Percentiles rank a stretch among this genome's conserved stretches.
These are phyloP conservation scores for Scaptomyza caliginosa DNA, from an alignment of 2,888 invertebrate species.

Conservation along the genomic window DNA sequence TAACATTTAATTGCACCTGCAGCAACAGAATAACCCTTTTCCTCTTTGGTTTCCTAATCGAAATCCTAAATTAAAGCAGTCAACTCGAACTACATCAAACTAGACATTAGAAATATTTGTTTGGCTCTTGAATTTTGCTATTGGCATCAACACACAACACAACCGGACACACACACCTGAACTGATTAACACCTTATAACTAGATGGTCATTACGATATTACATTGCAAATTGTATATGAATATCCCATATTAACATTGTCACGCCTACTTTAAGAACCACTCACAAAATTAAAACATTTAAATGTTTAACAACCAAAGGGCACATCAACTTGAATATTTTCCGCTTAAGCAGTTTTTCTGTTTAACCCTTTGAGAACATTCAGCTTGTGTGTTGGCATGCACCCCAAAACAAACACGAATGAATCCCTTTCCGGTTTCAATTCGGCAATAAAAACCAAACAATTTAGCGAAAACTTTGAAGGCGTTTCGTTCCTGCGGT, in stretches of 20 bases:
- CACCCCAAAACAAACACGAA: constrained; percentile 25
- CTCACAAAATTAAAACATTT: constrained; percentile 36
- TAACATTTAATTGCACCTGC: constrained; percentile 74
- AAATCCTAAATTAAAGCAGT: constrained; percentile 40
- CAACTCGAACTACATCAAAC: background rate
- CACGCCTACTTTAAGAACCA: constrained; percentile 11
- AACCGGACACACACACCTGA: background rate
- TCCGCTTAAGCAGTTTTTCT: constrained; percentile 35
- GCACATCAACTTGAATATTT: constrained; percentile 48
- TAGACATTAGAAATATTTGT: constrained; percentile 32
- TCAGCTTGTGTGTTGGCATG: constrained; percentile 27
- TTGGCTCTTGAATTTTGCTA: constrained; percentile 26
- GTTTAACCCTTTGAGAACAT: constrained; percentile 29
- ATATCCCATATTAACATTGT: background rate
- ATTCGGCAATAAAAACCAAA: constrained; percentile 46
- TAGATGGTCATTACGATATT: background rate
- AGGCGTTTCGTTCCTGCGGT: constrained; percentile 57
- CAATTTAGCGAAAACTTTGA: constrained; percentile 47
- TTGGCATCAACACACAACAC: constrained; percentile 20
- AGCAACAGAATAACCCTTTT: constrained; percentile 36
- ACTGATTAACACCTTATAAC: background rate
- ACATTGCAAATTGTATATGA: background rate
- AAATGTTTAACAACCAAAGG: constrained; percentile 45
- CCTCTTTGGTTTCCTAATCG: constrained; percentile 47
- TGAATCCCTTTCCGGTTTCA: constrained; percentile 52